Evolutionary conservation across 2,797 vertebrate species (phyloP).

Genomic region (Sorex maritimensis): DNA sequence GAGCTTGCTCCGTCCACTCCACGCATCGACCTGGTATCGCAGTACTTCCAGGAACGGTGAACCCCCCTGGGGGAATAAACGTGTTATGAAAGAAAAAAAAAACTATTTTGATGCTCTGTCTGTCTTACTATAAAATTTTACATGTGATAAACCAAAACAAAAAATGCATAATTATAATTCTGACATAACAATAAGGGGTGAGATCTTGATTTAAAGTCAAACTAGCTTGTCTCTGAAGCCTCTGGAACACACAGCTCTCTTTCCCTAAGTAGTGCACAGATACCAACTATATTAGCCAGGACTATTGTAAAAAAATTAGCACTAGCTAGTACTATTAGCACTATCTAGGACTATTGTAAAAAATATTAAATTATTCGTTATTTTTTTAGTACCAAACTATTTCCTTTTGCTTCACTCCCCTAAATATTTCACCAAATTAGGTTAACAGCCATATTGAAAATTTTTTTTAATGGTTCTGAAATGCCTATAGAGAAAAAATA

Average conservation of each 20-base stretch:
- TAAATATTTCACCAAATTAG: not conserved
- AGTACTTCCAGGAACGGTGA: no score
- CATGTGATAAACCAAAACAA: conserved; percentile 68
- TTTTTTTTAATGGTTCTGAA: not conserved
- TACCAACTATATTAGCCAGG: not conserved
- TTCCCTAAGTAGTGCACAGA: not conserved
- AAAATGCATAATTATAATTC: not conserved
- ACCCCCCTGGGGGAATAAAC: no score
- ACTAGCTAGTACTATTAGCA: no score
- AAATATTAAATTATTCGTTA: no score
- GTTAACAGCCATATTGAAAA: not conserved
- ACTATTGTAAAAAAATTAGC: no score
- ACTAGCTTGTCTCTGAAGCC: not conserved
- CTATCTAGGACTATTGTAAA: no score
- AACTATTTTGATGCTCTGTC: not conserved
- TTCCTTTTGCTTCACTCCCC: not conserved
- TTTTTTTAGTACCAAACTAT: not conserved
- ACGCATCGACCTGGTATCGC: no score
- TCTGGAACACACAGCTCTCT: not conserved
- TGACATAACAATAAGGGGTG: not conserved
- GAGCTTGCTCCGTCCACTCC: no score
- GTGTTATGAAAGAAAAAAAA: no score
- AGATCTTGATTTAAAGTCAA: conserved; percentile 27
- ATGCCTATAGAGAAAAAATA: not conserved
- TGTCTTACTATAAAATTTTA: conserved; percentile 64